Base-by-base conservation (phyloP, 64 coral and sea anemone genomes). In the Porites lutea region DNA sequence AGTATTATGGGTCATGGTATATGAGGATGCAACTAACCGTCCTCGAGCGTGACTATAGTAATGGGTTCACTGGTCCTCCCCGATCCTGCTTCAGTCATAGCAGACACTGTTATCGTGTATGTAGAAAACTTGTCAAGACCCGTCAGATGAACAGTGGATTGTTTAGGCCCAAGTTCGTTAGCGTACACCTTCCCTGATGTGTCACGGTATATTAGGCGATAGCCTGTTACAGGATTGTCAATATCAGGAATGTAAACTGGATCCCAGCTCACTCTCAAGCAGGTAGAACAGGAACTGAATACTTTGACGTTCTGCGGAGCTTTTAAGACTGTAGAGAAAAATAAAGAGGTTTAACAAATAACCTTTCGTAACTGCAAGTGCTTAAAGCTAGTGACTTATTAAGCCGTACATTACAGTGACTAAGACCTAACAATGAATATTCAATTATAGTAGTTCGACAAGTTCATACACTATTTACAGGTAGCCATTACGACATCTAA, bases 241-340 rank as follows among this genome's bases (percentile, higher is more conserved):
- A 53, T 43, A 18, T 11, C 27, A 5, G 52, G 46, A 15, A 48
- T 14, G 55, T 43, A n/a, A 48, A 89, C 86, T 82, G 83, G 74
- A 22, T 63, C 86, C 92, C 92, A 93, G 64, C 66, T 77, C 55
- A 93, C 86, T 46, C 51, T 88, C 86, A 93, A 60, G 43, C 92
- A 93, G 12, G 74, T 46, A 8, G 92, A 82, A 52, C 92, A 93
- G 3, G 52, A 19, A 58, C 86, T 93, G 23, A 51, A 82, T 11
- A 72, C 92, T 7, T 53, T 61, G 6, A 93, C 54, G 22, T 93
- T 93, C 49, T 63, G 44, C n/a, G 92, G 92, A 76, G 92, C 65
- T 8, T 72, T 14, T n/a, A 59, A 71, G 59, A 73, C 91, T 93
- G 83, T 2, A 6, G 48, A 64, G 54, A 47, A 2, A 52, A 48